Evolutionary conservation across 1,140 invertebrate species (phyloP).

Genomic region (Stegodyphus mimosarum): DNA sequence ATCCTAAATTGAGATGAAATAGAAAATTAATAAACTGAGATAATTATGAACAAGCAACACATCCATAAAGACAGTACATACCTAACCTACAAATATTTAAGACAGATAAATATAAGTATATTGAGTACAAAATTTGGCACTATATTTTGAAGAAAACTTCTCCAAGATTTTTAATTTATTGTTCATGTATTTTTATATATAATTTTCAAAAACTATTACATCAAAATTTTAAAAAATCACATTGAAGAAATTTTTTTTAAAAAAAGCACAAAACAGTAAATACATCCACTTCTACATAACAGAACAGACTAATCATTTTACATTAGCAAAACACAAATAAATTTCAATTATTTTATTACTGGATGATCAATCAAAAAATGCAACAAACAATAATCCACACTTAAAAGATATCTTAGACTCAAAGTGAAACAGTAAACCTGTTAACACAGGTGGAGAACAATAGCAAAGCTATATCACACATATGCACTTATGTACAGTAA

Average conservation of each 20-base stretch:
- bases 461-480: slow-evolving; percentile 48
- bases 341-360: background rate
- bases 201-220: background rate
- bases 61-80: too few species aligned
- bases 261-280: background rate
- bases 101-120: too few species aligned
- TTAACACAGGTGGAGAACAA: slow-evolving; percentile 14
- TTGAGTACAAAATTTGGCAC: too few species aligned
- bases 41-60: too few species aligned
- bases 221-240: background rate
- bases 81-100: too few species aligned
- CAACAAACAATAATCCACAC: slow-evolving; percentile 3
- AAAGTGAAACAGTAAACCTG: slow-evolving; percentile 9
- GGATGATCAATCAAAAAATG: background rate
- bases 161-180: too few species aligned
- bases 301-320: background rate
- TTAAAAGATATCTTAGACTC: background rate
- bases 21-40: too few species aligned
- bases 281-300: slow-evolving; percentile 1
- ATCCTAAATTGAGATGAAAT: too few species aligned
- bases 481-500: slow-evolving; percentile 45
- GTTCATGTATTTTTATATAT: too few species aligned
- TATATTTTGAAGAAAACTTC: too few species aligned
- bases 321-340: background rate
- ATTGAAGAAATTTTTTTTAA: slow-evolving; percentile 6